Evolutionary conservation across 2,888 invertebrate species (phyloP), one percentile per base, ranked within the genome.

Genomic region (Syrista parreyssii): DNA sequence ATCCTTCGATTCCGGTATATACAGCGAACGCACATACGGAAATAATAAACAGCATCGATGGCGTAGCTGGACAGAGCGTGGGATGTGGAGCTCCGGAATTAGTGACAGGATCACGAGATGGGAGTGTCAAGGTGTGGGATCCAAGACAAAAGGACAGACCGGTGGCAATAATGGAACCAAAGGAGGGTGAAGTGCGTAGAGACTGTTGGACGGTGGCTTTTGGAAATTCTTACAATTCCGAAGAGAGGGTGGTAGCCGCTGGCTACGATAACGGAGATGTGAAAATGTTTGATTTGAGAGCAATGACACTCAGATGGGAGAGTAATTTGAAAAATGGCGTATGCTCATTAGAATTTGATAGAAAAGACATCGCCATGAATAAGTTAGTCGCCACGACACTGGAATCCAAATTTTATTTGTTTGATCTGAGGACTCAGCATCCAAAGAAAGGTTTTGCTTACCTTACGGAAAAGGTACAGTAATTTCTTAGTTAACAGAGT

Each of bases 241-340:
- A 96, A 36, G 98, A 99, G 86, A 94, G 98, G 78, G 93, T 96
- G 78, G 95, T 99, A 0, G 96, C 95, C 35, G 97, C 98, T 12
- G 99, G 99, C 1, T 99, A 98, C 88, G 98, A 99, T 88, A 99
- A 99, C 91, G 99, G 99, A 0, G 99, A 99, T 89, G 92, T 99
- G 3, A 99, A 98, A 92, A 94, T 99, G 92, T 98, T 97, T 90
- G 98, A 99, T 91, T 92, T 99, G 35, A 94, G 96, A 79, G 94
- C 95, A 9, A 96, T 98, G 95, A 93, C 94, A 0, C 92, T 98
- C 0, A 93, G 95, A 87, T 99, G 98, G 98, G 98, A 98, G 88
- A 96, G 96, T 75, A 97, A 98, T 90, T 92, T 98, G 72, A 97
- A 96, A 89, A 98, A 98, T 93, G 98, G 98, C 84, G 95, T 97